Base-by-base conservation (phyloP, 2,888 invertebrate genomes). In the Calephelis perditalis region DNA sequence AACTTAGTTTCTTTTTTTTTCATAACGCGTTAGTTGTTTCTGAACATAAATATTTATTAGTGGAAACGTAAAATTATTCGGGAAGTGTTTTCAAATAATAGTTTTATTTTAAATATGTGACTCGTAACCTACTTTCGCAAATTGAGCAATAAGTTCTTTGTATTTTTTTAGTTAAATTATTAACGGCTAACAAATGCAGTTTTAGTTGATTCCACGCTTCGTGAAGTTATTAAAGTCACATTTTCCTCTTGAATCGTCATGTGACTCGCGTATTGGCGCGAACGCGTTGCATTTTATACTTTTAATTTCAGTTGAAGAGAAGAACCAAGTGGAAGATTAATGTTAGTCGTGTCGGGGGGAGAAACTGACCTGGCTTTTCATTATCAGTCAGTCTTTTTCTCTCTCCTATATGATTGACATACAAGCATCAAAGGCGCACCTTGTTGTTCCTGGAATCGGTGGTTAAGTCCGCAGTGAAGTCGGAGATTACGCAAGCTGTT, bases 381-480 rank as follows among this genome's bases (percentile, higher is more conserved):
- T 72, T 76, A 74, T 79, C 77, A 94, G 94, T 94, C 94, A 94
- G 94, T 94, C 94, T 94, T 94, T 94, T 94, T 94, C 94, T 94
- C 94, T 94, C 94, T 94, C 94, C 94, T 94, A 94, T 94, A 91
- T 88, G 90, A 86, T 84, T 78, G 84, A 86, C 91, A 92, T 91
- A 78, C 81, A 75, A 73, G 70, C 84, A 67, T 74, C 90, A 40
- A 60, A 61, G 52, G 46, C 36, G 52, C 54, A 65, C 61, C 60
- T 65, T 63, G 56, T 56, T 59, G 44, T 56, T 63, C 15, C 64
- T 55, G 55, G 12, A 60, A 59, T 6, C 67, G 64, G 63, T 67
- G 71, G 74, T 74, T 72, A 75, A 81, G 84, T 84, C 78, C 73
- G 88, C 89, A 89, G 90, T 90, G 89, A 86, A 81, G 83, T 87